Percentiles rank a stretch among this genome's conserved stretches.
Conservation (phyloP, 2,888 invertebrate genomes). For the Stramonita haemastoma region DNA sequence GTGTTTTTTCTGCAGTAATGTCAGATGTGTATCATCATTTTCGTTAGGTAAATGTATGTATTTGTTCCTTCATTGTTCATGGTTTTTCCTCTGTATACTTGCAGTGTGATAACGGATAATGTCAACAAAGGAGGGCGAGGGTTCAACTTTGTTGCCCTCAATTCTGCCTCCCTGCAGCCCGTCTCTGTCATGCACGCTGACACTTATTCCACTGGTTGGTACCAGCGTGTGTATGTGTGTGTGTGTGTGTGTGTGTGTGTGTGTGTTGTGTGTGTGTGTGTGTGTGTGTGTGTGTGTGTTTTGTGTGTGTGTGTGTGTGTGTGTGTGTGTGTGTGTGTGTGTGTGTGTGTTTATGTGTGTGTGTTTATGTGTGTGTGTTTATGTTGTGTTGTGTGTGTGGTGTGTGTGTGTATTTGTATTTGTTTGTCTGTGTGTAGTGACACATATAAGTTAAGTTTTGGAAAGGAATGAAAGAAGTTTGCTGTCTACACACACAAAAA, state of each 20-base stretch:
- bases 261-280: constrained; percentile 17
- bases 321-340: constrained; percentile 21
- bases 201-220: constrained; percentile 79
- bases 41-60: too few species aligned
- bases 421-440: neutral
- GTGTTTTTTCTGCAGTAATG: too few species aligned
- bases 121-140: constrained; percentile 80
- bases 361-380: neutral
- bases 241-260: constrained; percentile 19
- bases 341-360: neutral
- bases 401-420: neutral
- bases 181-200: constrained; percentile 80
- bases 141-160: constrained; percentile 80
- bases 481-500: too few species aligned
- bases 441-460: too few species aligned
- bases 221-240: neutral
- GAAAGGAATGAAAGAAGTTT: too few species aligned
- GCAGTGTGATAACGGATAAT: constrained; percentile 76
- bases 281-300: neutral
- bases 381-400: neutral
- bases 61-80: too few species aligned
- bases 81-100: constrained; percentile 18
- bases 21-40: too few species aligned
- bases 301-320: constrained; percentile 3
- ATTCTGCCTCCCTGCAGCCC: constrained; percentile 77